phyloP scores from a whole-genome alignment of 2,888 invertebrate species.

The Falcaria lacertinaria region DNA sequence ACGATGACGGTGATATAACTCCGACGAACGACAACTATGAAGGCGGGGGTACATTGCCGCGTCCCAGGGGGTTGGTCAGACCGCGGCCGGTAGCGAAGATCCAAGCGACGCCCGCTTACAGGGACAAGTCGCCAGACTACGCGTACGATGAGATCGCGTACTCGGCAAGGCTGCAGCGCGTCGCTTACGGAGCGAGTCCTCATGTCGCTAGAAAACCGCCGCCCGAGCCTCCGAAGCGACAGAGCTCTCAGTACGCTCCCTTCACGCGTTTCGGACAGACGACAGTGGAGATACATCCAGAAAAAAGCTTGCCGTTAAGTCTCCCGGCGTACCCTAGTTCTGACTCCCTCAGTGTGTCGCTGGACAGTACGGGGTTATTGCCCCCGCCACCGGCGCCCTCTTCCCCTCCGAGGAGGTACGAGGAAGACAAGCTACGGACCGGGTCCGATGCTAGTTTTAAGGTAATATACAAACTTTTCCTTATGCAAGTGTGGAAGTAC shows the following conservation, averaged over 20 bases:
- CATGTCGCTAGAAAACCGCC: constrained; percentile 88
- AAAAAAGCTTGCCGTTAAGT: constrained; percentile 80
- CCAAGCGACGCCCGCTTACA: constrained; percentile 74
- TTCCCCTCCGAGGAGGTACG: constrained; percentile 78
- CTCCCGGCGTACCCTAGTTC: constrained; percentile 83
- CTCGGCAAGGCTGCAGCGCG: constrained; percentile 70
- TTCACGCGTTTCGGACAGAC: constrained; percentile 77
- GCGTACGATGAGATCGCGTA: constrained; percentile 74
- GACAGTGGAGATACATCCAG: constrained; percentile 80
- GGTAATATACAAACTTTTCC: constrained; percentile 77
- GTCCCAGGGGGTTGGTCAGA: constrained; percentile 89
- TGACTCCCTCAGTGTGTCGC: constrained; percentile 81
- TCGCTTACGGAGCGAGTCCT: constrained; percentile 83
- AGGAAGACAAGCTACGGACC: constrained; percentile 78
- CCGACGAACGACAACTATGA: constrained; percentile 87
- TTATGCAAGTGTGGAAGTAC: too few relatives aligned
- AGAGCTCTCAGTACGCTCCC: constrained; percentile 78
- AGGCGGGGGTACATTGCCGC: constrained; percentile 91
- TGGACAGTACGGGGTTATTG: constrained; percentile 82
- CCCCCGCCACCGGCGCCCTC: constrained; percentile 84
- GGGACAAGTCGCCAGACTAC: constrained; percentile 68
- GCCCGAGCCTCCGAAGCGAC: constrained; percentile 89
- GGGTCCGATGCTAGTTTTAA: constrained; percentile 92
- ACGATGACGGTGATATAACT: constrained; percentile 94
- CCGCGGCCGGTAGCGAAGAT: constrained; percentile 91